A percentile compares a stretch with the other conserved stretches of the same genome.
Conservation (phyloP, 2,113 vertebrate genomes). For the Onychostruthus taczanowskii region DNA sequence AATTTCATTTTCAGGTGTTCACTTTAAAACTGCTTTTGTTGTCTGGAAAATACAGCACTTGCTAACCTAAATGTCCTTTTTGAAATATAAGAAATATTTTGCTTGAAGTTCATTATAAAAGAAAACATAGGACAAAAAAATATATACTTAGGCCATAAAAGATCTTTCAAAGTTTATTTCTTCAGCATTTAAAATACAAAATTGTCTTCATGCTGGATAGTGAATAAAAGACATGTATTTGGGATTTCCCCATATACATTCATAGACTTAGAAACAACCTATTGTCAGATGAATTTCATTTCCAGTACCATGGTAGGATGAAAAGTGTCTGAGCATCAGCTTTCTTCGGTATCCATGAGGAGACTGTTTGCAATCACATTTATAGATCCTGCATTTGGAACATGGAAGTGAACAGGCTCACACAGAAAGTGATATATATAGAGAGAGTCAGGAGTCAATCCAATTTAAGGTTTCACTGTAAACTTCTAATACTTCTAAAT, state of each 20-base stretch:
- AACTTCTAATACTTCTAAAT: neutral
- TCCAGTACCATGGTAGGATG: conserved; percentile 62
- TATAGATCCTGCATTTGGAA: neutral
- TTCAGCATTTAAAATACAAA: conserved; percentile 38
- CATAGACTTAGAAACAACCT: neutral
- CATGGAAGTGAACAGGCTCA: neutral
- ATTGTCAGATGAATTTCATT: neutral
- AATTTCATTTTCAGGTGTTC: neutral
- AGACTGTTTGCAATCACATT: neutral
- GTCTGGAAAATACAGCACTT: neutral
- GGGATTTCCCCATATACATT: conserved; percentile 21
- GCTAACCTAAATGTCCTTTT: neutral
- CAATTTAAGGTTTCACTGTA: neutral
- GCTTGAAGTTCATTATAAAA: neutral
- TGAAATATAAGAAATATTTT: neutral
- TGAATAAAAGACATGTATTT: conserved; percentile 15
- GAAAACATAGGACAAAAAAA: conserved; percentile 24
- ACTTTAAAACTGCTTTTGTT: neutral
- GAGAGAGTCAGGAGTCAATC: neutral
- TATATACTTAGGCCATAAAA: neutral
- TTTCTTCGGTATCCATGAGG: neutral
- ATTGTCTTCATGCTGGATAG: neutral
- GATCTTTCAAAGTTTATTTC: conserved; percentile 51
- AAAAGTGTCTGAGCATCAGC: conserved; percentile 4
- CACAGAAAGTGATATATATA: neutral